Conservation (phyloP, 2,888 invertebrate genomes). For the Synergus gifuensis region DNA sequence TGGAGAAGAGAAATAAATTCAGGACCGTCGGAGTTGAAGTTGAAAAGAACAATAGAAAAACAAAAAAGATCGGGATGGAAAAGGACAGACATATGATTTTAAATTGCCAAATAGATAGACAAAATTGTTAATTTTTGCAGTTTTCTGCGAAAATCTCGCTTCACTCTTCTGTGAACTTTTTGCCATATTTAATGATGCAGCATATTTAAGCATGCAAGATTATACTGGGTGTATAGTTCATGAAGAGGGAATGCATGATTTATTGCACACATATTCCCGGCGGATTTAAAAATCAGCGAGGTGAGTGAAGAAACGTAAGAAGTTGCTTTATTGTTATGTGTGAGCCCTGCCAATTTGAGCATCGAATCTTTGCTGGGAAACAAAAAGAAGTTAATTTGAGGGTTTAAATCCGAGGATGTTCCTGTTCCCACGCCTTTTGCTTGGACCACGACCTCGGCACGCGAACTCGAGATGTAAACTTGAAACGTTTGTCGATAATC, state of each 20-base stretch:
- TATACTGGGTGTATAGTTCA: conserved; percentile 8
- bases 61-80: too few relatives aligned
- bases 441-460: conserved; percentile 63
- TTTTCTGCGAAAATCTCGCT: background rate
- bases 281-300: conserved; percentile 27
- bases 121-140: too few relatives aligned
- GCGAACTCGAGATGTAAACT: conserved; percentile 57
- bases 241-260: conserved; percentile 14
- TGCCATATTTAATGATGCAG: background rate
- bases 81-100: too few relatives aligned
- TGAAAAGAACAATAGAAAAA: too few relatives aligned
- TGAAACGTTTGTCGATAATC: conserved; percentile 45
- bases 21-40: too few relatives aligned
- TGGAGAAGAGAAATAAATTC: too few relatives aligned
- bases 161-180: background rate
- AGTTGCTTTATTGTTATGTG: conserved; percentile 37
- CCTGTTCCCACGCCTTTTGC: conserved; percentile 66
- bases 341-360: conserved; percentile 54
- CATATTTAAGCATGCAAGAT: background rate
- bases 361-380: conserved; percentile 51
- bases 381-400: conserved; percentile 67
- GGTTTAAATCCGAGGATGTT: conserved; percentile 64
- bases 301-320: conserved; percentile 36
- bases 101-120: too few relatives aligned
- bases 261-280: conserved; percentile 30